Evolutionary conservation across 2,113 vertebrate genomes (phyloP).

Genomic region (Campylomormyrus tamandua): DNA sequence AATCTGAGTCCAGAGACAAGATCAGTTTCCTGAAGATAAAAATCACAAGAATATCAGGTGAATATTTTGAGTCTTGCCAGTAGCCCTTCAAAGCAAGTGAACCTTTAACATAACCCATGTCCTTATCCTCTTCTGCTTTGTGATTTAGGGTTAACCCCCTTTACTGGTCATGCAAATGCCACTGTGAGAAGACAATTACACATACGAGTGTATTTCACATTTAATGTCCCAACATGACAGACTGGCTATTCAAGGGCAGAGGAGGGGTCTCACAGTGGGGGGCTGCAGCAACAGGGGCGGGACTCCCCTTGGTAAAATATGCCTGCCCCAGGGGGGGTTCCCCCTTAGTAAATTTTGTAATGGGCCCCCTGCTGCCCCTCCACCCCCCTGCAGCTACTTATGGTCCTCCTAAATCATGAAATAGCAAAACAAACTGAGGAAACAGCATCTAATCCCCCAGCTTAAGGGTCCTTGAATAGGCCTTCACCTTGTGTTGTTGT

Average conservation of each 20-base stretch:
- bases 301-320: neutral
- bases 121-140: neutral
- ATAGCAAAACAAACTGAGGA: neutral
- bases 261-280: neutral
- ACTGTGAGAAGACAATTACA: neutral
- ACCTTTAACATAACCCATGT: neutral
- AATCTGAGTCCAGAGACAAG: constrained; percentile 3
- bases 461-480: neutral
- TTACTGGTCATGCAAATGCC: neutral
- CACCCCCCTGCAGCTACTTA: neutral
- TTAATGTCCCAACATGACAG: neutral
- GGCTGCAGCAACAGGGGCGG: too few relatives aligned
- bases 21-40: constrained; percentile 15
- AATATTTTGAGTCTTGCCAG: constrained; percentile 10
- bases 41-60: neutral
- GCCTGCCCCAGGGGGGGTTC: neutral
- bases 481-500: neutral
- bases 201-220: neutral
- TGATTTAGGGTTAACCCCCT: neutral
- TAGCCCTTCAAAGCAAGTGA: neutral
- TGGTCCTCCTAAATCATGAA: neutral
- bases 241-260: neutral
- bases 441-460: neutral
- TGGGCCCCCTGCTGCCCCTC: neutral
- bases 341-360: neutral